Evolutionary conservation across 2,113 vertebrate genomes (phyloP).

Genomic region (Zapus hudsonius): DNA sequence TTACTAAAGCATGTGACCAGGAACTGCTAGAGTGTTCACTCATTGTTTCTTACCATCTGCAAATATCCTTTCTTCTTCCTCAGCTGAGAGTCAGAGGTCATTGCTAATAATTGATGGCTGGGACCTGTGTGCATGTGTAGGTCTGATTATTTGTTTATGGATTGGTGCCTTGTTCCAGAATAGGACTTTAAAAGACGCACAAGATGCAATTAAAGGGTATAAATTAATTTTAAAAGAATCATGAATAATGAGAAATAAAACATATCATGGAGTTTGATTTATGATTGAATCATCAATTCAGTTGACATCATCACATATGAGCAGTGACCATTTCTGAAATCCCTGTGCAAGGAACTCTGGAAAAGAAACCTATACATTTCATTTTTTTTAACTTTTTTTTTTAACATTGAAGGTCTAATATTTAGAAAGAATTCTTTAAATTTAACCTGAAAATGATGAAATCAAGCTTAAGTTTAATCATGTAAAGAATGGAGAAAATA

Average conservation of each 20-base stretch:
- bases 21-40: neutral
- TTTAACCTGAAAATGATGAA: neutral
- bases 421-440: neutral
- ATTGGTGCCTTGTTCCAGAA: neutral
- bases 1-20: neutral
- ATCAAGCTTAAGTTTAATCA: constrained; percentile 2
- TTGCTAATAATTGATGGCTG: neutral
- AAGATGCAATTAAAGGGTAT: neutral
- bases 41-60: neutral
- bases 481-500: neutral
- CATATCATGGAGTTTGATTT: neutral
- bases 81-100: neutral
- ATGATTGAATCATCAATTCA: neutral
- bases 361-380: neutral
- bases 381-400: constrained; percentile 46
- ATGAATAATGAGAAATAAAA: neutral
- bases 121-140: neutral
- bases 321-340: neutral
- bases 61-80: neutral
- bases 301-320: neutral
- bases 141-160: neutral
- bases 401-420: neutral
- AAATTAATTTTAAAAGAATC: neutral
- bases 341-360: neutral
- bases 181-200: neutral